phyloP scores from a whole-genome alignment of 1,140 invertebrate species.

The Gryllus bimaculatus region DNA sequence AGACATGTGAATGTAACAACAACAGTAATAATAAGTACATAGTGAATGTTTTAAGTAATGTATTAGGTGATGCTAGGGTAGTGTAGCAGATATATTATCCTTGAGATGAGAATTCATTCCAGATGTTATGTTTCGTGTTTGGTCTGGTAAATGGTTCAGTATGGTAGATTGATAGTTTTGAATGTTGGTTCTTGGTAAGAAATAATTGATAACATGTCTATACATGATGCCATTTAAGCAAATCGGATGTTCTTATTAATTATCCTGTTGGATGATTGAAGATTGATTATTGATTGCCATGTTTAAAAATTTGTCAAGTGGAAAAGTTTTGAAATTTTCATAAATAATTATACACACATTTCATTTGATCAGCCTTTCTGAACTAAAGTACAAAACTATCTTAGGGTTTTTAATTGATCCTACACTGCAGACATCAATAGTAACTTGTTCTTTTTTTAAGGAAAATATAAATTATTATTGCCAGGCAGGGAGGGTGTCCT shows the following conservation, averaged over 20 bases:
- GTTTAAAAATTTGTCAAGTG: neutral
- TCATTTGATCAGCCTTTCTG: constrained; percentile 10
- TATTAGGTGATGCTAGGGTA: neutral
- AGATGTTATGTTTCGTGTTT: constrained; percentile 19
- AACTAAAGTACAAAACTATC: constrained; percentile 17
- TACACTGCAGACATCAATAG: neutral
- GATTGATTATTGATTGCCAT: neutral
- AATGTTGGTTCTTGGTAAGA: constrained; percentile 10
- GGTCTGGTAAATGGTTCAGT: constrained; percentile 15
- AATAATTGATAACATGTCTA: neutral
- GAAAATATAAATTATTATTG: neutral
- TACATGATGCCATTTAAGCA: neutral
- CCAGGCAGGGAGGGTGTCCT: constrained; percentile 1
- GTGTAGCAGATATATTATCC: neutral
- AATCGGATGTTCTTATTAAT: neutral
- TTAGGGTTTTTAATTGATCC: constrained; percentile 11
- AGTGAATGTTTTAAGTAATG: neutral
- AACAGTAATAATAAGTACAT: neutral
- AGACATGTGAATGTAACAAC: neutral
- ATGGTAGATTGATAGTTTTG: constrained; percentile 12
- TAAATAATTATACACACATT: neutral
- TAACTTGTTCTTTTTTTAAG: neutral
- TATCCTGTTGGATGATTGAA: neutral
- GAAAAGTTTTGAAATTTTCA: neutral
- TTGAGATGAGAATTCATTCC: constrained; percentile 12